A percentile compares a stretch with the other conserved stretches of the same genome.
These are phyloP conservation scores for Lepidothrix coronata DNA, from an alignment of 2,113 vertebrate genomes.

Conservation along the genomic window DNA sequence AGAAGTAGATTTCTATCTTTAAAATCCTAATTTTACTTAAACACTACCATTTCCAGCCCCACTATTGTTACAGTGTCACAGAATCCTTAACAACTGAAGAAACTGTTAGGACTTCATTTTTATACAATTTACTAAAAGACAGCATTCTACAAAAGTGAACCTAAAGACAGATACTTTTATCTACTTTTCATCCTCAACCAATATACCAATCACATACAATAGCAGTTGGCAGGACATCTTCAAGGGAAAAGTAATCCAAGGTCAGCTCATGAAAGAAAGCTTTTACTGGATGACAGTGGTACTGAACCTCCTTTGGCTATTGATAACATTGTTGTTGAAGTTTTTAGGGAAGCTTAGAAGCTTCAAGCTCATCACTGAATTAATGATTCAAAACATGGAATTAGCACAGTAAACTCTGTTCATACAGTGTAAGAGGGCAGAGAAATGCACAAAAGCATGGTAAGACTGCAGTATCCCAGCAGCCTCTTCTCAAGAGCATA, in stretches of 20 bases:
- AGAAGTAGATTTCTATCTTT: background rate
- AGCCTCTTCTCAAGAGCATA: background rate
- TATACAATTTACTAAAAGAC: background rate
- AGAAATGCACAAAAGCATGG: background rate
- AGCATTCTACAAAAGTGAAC: background rate
- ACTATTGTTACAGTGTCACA: background rate
- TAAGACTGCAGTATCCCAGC: background rate
- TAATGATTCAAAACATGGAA: background rate
- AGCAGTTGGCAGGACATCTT: background rate
- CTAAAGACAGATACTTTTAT: background rate
- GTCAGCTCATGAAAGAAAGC: conserved; percentile 35
- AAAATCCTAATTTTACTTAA: background rate
- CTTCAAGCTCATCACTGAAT: background rate
- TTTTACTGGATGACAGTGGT: background rate
- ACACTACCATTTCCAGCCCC: background rate
- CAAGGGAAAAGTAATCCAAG: background rate
- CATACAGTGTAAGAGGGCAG: background rate
- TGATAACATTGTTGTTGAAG: background rate
- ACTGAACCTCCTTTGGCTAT: background rate
- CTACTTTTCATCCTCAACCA: conserved; percentile 1
- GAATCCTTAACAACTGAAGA: background rate
- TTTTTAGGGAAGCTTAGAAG: background rate
- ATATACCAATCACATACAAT: background rate
- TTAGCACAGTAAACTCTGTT: conserved; percentile 12
- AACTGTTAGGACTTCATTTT: background rate